Conservation (phyloP, 2,888 invertebrate genomes). For the Lottia scabra region DNA sequence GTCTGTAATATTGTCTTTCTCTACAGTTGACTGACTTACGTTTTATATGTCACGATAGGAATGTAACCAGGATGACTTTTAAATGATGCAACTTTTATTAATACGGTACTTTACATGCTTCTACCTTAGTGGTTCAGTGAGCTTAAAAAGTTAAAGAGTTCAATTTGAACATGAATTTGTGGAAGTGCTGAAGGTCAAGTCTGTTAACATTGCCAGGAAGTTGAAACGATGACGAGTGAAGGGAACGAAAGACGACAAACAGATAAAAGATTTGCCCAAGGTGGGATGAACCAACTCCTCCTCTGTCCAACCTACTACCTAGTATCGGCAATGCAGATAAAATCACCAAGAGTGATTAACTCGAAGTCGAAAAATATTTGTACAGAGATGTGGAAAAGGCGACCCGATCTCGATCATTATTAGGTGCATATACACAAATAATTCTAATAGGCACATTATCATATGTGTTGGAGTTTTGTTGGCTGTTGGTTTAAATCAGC, state of each 20-base stretch:
- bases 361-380: conserved; percentile 15
- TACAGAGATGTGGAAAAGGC: conserved; percentile 17
- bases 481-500: no score
- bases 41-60: no score
- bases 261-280: conserved; percentile 21
- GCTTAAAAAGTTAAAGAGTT: no score
- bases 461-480: no score
- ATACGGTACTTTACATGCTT: no score
- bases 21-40: no score
- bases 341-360: conserved; percentile 26
- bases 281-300: conserved; percentile 16
- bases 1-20: no score
- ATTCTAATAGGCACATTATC: conserved; percentile 7
- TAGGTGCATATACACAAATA: conserved; percentile 18
- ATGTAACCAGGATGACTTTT: no score
- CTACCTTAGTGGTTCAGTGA: no score
- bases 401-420: conserved; percentile 11
- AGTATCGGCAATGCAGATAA: conserved; percentile 26
- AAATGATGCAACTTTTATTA: no score
- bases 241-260: conserved; percentile 16
- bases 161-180: no score
- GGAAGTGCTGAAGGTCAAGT: no score
- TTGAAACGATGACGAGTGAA: conserved; percentile 11
- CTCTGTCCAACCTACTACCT: conserved; percentile 19
- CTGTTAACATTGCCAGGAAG: neutral